Evolutionary conservation across 2,113 vertebrate genomes (phyloP).

Genomic region (Chroicocephalus ridibundus): DNA sequence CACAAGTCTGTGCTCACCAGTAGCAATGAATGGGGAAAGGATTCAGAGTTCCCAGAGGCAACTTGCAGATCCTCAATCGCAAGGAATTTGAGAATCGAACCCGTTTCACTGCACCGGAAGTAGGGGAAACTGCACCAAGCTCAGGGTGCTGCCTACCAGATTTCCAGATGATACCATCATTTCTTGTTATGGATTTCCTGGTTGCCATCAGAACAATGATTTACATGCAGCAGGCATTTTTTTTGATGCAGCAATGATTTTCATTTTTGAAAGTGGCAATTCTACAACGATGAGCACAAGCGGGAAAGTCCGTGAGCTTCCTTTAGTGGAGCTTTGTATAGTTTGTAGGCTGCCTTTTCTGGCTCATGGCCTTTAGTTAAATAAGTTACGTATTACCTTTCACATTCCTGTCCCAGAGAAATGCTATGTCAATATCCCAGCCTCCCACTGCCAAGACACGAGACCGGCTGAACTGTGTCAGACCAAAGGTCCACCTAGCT

Average conservation of each 20-base stretch:
- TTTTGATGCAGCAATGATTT: background rate
- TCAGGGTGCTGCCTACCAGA: rapidly evolving
- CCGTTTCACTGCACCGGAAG: background rate
- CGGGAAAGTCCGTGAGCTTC: background rate
- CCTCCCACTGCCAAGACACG: background rate
- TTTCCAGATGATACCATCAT: background rate
- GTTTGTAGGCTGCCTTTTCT: background rate
- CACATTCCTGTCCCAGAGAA: background rate
- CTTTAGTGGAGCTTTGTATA: background rate
- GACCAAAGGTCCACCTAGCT: conserved; percentile 16
- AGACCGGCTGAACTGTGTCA: background rate
- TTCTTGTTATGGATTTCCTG: background rate
- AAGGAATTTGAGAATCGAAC: background rate
- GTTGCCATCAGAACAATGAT: background rate
- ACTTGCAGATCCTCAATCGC: background rate
- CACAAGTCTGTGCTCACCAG: background rate
- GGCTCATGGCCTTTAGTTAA: conserved; percentile 6
- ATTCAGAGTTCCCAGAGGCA: background rate
- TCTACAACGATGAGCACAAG: background rate
- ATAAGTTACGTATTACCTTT: conserved; percentile 34
- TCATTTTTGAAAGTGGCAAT: background rate
- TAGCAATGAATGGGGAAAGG: background rate
- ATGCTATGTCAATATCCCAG: background rate
- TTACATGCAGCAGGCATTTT: background rate
- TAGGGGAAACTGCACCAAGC: background rate